phyloP scores from a whole-genome alignment of 1,140 invertebrate species.

The Myzus persicae region DNA sequence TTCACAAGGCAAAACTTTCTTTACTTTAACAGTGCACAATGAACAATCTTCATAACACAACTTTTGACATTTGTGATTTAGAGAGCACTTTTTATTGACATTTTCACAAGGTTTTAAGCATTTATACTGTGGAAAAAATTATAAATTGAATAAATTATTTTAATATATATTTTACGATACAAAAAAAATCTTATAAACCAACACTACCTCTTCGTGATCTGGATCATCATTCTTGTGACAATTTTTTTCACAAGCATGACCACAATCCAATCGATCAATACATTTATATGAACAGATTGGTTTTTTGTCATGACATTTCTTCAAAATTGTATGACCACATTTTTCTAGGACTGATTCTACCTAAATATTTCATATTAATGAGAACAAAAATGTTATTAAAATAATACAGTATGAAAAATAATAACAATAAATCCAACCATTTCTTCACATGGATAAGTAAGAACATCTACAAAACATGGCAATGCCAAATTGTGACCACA shows the following conservation, averaged over 20 bases:
- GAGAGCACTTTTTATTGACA: slow-evolving; percentile 65
- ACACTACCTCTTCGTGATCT: slow-evolving; percentile 59
- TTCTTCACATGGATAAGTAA: slow-evolving; percentile 64
- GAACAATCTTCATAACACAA: slow-evolving; percentile 67
- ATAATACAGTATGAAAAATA: background rate
- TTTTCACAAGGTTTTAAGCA: slow-evolving; percentile 63
- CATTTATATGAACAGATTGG: slow-evolving; percentile 51
- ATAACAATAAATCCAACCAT: slow-evolving; percentile 61
- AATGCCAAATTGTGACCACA: slow-evolving; percentile 66
- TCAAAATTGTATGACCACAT: slow-evolving; percentile 66
- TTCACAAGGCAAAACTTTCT: background rate
- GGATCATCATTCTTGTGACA: slow-evolving; percentile 61
- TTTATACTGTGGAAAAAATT: background rate
- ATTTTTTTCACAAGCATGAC: slow-evolving; percentile 60
- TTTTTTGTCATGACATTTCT: slow-evolving; percentile 54
- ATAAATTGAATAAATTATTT: background rate
- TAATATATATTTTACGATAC: background rate
- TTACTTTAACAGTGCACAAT: slow-evolving; percentile 8
- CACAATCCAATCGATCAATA: slow-evolving; percentile 60
- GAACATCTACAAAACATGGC: slow-evolving; percentile 64
- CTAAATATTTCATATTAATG: background rate
- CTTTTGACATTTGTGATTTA: slow-evolving; percentile 66
- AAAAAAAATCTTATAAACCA: background rate
- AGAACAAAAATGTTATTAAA: background rate
- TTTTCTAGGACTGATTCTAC: slow-evolving; percentile 59